phyloP scores from a whole-genome alignment of 2,113 vertebrate genomes.

The Hystrix cristata region DNA sequence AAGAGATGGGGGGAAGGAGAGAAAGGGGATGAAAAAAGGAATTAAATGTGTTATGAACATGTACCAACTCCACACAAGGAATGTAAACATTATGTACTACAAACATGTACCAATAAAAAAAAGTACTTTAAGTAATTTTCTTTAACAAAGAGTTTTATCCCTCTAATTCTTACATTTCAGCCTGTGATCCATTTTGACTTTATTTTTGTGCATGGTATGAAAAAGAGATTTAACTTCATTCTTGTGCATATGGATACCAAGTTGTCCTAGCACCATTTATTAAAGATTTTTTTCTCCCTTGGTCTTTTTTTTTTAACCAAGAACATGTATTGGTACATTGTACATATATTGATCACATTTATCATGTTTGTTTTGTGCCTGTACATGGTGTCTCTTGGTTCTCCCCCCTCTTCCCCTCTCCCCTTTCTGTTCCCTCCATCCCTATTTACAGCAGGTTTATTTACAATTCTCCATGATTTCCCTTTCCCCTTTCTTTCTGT shows the following conservation, averaged over 20 bases:
- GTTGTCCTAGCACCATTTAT: background rate
- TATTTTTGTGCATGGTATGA: background rate
- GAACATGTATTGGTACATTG: too few relatives aligned
- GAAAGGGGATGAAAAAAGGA: background rate
- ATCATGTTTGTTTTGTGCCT: too few relatives aligned
- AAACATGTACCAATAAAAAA: background rate
- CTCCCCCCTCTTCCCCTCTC: too few relatives aligned
- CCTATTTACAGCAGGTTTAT: too few relatives aligned
- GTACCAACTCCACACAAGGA: background rate
- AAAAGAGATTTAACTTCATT: background rate
- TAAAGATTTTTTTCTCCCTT: too few relatives aligned
- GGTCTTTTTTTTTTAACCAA: background rate
- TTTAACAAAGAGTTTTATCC: background rate
- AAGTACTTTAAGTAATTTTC: background rate
- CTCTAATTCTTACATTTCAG: background rate
- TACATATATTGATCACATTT: too few relatives aligned
- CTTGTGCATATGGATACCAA: background rate
- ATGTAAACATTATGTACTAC: background rate
- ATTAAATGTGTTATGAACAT: background rate
- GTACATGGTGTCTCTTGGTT: too few relatives aligned
- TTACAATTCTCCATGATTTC: too few relatives aligned
- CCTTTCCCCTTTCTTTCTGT: too few relatives aligned
- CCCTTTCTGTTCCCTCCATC: too few relatives aligned
- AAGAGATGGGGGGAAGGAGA: background rate
- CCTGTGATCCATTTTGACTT: background rate